Base-by-base conservation (phyloP, 2,113 vertebrate genomes). In the Pionites leucogaster region DNA sequence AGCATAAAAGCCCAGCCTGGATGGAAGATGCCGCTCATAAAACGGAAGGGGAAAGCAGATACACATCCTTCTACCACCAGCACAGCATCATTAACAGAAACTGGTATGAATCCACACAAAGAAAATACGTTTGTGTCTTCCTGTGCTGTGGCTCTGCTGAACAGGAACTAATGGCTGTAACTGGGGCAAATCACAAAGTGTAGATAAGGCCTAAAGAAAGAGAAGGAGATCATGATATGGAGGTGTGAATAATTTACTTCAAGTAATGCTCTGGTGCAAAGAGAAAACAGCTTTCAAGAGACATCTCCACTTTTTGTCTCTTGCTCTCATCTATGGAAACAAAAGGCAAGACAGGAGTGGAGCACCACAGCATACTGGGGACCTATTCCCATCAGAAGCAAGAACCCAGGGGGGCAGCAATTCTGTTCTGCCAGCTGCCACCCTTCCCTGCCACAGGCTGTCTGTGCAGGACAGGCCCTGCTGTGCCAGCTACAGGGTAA, bases 181-280 rank as follows among this genome's bases (percentile, higher is more conserved):
- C 14, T 86, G 95, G 86, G 91, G 47, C 89, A 95, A 94, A 86
- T 74, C 25, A 2, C 27, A 22, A 68, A 68, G 67, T 3, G 0
- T 31, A 90, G 91, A 59, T 37, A 82, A 79, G 67, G 62, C 76
- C 50, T 39, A 37, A 80, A 79, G 70, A 86, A 75, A 91, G 64
- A 4, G 37, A 83, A 57, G 46, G 76, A 81, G 80, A 88, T 84
- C 86, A 50, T 4, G 0, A 60, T 80, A 4, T 53, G 41, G 60
- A 90, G 15, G 57, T 93, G 93, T 89, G 84, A 96, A 93, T 94
- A 80, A 96, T 88, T 83, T 46, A 93, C 94, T 93, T 64, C 86
- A 70, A 86, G 74, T 27, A 80, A 88, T 6, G 88, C 82, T 72
- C 44, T 39, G 53, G 37, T 11, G 28, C 13, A 10, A 80, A 31